Evolutionary conservation across 2,797 vertebrate species (phyloP).

Genomic region (Odontamblyopus lacepedii): DNA sequence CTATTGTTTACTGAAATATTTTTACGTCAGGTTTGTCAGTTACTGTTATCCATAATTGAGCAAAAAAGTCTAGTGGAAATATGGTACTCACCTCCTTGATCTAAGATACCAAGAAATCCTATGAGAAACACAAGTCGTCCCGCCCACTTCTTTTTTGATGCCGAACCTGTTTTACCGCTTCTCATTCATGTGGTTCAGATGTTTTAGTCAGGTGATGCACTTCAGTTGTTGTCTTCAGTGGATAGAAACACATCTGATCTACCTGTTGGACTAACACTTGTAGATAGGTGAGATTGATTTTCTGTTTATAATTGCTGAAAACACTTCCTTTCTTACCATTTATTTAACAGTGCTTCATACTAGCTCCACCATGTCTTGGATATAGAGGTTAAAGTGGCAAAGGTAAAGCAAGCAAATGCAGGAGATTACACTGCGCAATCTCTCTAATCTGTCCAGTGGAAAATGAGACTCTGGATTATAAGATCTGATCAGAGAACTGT

Average conservation of each 20-base stretch:
- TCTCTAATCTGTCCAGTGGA: conserved; percentile 46
- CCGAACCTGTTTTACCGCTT: conserved; percentile 71
- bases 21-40: neutral
- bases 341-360: neutral
- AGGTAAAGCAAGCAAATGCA: conserved; percentile 43
- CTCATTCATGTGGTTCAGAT: conserved; percentile 8
- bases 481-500: conserved; percentile 27
- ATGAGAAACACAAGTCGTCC: neutral
- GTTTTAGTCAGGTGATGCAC: conserved; percentile 57
- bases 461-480: conserved; percentile 59
- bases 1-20: neutral
- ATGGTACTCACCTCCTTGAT: neutral
- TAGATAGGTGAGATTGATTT: conserved; percentile 42
- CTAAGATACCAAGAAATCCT: neutral
- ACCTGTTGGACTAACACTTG: conserved; percentile 15
- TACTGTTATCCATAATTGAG: no score
- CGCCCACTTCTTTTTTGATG: neutral
- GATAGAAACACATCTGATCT: conserved; percentile 22
- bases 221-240: conserved; percentile 17
- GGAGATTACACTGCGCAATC: conserved; percentile 49
- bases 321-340: neutral
- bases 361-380: neutral
- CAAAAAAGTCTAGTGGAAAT: neutral
- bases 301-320: neutral
- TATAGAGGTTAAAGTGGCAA: conserved; percentile 48